Evolutionary conservation across 1,140 invertebrate species (phyloP).

Genomic region (Atta texana): DNA sequence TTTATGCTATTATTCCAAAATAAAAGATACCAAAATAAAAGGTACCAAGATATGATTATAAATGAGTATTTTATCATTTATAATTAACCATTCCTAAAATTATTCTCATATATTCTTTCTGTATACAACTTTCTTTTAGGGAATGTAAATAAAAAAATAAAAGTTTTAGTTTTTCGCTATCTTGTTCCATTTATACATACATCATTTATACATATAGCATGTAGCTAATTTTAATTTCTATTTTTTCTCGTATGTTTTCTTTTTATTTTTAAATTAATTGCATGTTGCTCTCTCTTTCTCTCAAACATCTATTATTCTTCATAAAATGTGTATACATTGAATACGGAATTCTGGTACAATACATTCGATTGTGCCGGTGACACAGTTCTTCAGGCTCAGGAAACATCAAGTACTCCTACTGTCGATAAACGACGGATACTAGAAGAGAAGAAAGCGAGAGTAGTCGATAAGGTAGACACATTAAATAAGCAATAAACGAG

Average conservation of each 20-base stretch:
- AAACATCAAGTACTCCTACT: conserved; percentile 40
- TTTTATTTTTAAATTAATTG: background rate
- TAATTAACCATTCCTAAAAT: background rate
- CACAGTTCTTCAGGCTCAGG: conserved; percentile 32
- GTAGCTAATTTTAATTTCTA: background rate
- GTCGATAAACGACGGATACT: conserved; percentile 32
- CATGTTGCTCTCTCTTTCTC: background rate
- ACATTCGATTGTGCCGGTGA: conserved; percentile 24
- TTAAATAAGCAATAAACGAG: background rate
- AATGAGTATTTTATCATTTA: background rate
- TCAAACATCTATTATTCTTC: background rate
- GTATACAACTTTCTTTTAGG: background rate
- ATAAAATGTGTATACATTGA: background rate
- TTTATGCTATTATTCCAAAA: background rate
- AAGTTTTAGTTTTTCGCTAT: background rate
- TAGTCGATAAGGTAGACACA: conserved; percentile 48
- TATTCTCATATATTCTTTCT: background rate
- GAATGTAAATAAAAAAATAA: background rate
- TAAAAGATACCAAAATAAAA: background rate
- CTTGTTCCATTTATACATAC: background rate
- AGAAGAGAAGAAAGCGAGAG: conserved; percentile 25
- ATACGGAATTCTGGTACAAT: background rate
- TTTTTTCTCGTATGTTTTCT: background rate
- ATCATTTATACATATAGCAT: background rate
- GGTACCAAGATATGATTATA: background rate